Conservation (phyloP, 2,797 vertebrate species). For the Sebastes trivittatus region DNA sequence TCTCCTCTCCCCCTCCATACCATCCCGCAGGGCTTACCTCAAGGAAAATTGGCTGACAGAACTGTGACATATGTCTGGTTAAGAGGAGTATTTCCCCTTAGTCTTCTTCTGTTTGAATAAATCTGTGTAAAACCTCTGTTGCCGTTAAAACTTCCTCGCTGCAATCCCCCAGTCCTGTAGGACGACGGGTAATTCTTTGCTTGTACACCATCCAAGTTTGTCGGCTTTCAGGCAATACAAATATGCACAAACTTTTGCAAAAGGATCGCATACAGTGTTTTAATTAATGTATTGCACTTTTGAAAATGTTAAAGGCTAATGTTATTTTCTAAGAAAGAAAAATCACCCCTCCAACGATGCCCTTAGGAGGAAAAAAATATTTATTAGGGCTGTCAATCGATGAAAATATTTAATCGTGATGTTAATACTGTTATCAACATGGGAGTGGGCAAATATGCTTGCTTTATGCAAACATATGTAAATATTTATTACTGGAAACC, state of each 20-base stretch:
- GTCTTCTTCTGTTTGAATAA: slow-evolving; percentile 73
- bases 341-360: slow-evolving; percentile 29
- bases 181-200: slow-evolving; percentile 34
- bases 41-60: slow-evolving; percentile 69
- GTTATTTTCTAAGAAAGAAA: slow-evolving; percentile 57
- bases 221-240: slow-evolving; percentile 30
- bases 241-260: slow-evolving; percentile 31
- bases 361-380: slow-evolving; percentile 11
- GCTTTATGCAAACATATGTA: too few relatives aligned
- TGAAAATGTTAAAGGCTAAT: slow-evolving; percentile 66
- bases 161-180: slow-evolving; percentile 22
- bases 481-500: too few relatives aligned
- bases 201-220: slow-evolving; percentile 11
- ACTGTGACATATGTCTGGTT: slow-evolving; percentile 72
- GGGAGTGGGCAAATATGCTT: too few relatives aligned
- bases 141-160: slow-evolving; percentile 29
- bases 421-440: too few relatives aligned
- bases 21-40: slow-evolving; percentile 57
- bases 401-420: too few relatives aligned
- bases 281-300: slow-evolving; percentile 65
- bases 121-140: slow-evolving; percentile 65
- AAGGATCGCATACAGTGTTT: slow-evolving; percentile 42
- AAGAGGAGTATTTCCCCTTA: slow-evolving; percentile 62
- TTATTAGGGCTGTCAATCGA: not conserved
- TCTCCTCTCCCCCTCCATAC: slow-evolving; percentile 28